phyloP scores from a whole-genome alignment of 2,797 vertebrate genomes.

The Helostoma temminkii region DNA sequence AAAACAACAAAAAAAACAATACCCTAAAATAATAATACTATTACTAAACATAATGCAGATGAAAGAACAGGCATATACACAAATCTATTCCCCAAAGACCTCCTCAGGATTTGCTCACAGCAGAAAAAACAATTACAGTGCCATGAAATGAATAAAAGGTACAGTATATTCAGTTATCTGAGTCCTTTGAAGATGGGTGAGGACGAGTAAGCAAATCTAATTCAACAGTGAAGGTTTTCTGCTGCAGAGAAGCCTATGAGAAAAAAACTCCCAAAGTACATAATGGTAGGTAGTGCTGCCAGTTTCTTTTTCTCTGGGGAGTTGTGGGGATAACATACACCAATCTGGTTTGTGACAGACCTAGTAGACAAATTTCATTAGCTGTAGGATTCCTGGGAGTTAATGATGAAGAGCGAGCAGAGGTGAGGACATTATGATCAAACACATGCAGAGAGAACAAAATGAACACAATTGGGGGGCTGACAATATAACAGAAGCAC shows the following conservation, averaged over 20 bases:
- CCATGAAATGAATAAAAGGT: conserved; percentile 76
- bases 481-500: conserved; percentile 30
- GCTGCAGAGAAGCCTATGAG: conserved; percentile 38
- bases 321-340: not conserved
- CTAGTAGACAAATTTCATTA: conserved; percentile 38
- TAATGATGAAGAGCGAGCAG: conserved; percentile 60
- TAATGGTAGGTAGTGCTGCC: conserved; percentile 56
- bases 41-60: conserved; percentile 71
- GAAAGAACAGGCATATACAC: conserved; percentile 62
- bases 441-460: conserved; percentile 58
- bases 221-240: conserved; percentile 58
- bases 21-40: conserved; percentile 61
- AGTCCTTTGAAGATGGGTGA: conserved; percentile 75
- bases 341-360: conserved; percentile 34
- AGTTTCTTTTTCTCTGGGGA: conserved; percentile 42
- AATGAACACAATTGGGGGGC: conserved; percentile 38
- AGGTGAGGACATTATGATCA: conserved; percentile 65
- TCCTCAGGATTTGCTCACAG: conserved; percentile 64
- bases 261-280: conserved; percentile 57
- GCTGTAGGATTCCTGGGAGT: conserved; percentile 54
- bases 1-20: conserved; percentile 35
- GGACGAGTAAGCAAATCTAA: conserved; percentile 76
- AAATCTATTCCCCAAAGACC: conserved; percentile 62
- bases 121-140: conserved; percentile 66
- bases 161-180: conserved; percentile 74